These are phyloP conservation scores for Tetramorium bicarinatum DNA, from an alignment of 2,888 invertebrate species.

Conservation along the genomic window DNA sequence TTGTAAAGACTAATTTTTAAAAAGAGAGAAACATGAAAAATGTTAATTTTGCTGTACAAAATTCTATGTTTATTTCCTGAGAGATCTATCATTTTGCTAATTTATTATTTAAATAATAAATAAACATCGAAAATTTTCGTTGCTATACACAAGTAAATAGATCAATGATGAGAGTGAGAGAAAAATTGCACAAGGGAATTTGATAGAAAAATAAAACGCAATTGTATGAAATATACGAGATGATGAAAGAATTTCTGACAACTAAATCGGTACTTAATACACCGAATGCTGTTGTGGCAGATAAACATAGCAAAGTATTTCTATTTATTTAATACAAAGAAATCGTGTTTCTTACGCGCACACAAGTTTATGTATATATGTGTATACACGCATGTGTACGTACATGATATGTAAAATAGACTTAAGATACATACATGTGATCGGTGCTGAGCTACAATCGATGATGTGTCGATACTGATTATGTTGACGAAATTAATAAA, in stretches of 20 bases:
- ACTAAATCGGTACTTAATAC: not conserved
- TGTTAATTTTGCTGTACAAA: not conserved
- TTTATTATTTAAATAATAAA: constrained; percentile 20
- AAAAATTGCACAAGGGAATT: constrained; percentile 22
- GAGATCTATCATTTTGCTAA: not conserved
- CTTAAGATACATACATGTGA: constrained; percentile 66
- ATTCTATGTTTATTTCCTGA: constrained; percentile 9
- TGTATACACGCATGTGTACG: constrained; percentile 70
- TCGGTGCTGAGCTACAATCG: constrained; percentile 66
- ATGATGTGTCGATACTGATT: constrained; percentile 50
- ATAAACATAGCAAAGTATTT: constrained; percentile 63
- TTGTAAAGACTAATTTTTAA: not conserved
- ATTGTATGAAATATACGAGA: constrained; percentile 10
- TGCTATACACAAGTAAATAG: constrained; percentile 7
- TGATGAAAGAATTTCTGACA: not conserved
- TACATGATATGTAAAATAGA: constrained; percentile 66
- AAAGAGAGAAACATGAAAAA: not conserved
- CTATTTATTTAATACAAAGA: constrained; percentile 63
- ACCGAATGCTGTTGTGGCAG: constrained; percentile 17
- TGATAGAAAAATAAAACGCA: constrained; percentile 1
- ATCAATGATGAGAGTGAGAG: not conserved
- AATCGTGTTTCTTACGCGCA: constrained; percentile 68
- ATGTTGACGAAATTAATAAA: constrained; percentile 72
- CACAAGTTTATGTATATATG: constrained; percentile 74
- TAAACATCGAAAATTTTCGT: constrained; percentile 1